Base-by-base conservation (phyloP, 2,888 invertebrate species). In the Lasioglossum leucozonium region DNA sequence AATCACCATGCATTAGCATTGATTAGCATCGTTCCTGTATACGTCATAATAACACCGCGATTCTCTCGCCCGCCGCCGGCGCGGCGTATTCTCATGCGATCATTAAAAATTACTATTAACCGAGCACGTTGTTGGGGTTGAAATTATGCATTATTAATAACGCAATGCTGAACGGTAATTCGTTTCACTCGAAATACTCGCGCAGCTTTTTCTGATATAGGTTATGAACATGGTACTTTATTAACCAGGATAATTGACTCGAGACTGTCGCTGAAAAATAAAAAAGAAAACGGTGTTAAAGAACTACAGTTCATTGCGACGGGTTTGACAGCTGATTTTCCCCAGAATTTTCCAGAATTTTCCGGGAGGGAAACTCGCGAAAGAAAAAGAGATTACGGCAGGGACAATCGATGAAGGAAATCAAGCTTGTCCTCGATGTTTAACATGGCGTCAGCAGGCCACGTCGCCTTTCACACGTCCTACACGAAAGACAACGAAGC, bases 391-490 rank as follows among this genome's bases (percentile, higher is more conserved):
- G 81, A 58, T 80, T 82, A 69, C 58, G 80, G 85, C 88, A 76
- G 73, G 69, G 72, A 76, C 76, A 81, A 69, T 81, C 84, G 84
- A 79, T 76, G 86, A 86, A 91, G 89, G 88, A 91, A 92, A 89
- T 84, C 85, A 87, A 89, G 89, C 86, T 87, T 92, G 87, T 88
- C 87, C 82, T 87, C 87, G 87, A 77, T 78, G 91, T 84, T 86
- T 88, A 78, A 77, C 79, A 67, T 77, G 87, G 77, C 62, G 91
- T 87, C 86, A 86, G 85, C 87, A 86, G 82, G 80, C 89, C 72
- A 72, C 81, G 84, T 84, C 88, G 89, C 91, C 92, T 92, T 92
- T 91, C 93, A 91, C 93, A 91, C 93, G 91, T 93, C 94, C 93
- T 93, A 93, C 93, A 90, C 91, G 86, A 90, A 90, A 89, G 83